Evolutionary conservation across 2,888 invertebrate genomes (phyloP).

Genomic region (Trileptium ribeirensis): DNA sequence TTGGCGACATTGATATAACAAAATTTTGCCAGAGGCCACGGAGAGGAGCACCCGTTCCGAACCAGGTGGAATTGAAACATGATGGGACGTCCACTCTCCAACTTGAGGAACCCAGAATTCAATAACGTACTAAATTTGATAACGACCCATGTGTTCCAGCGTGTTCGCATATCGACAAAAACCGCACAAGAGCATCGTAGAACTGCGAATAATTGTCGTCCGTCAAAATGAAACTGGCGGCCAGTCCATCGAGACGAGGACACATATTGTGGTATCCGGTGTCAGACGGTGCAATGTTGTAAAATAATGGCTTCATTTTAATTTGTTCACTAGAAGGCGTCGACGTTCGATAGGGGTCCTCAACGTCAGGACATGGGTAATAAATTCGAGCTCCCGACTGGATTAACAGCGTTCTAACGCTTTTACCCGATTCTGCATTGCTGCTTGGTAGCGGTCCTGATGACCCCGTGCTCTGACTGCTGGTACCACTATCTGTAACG

Average conservation of each 20-base stretch:
- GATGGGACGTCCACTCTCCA: no score
- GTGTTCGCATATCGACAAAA: not conserved
- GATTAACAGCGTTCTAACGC: slow-evolving; percentile 50
- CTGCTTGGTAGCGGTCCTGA: not conserved
- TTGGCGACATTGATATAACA: no score
- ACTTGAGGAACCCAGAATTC: no score
- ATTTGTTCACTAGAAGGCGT: slow-evolving; percentile 34
- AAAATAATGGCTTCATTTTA: slow-evolving; percentile 80
- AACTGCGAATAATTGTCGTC: slow-evolving; percentile 82
- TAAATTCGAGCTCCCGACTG: slow-evolving; percentile 61
- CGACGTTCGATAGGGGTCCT: slow-evolving; percentile 61
- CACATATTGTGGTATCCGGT: slow-evolving; percentile 58
- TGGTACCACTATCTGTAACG: slow-evolving; percentile 34
- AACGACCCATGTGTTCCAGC: not conserved
- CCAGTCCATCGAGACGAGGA: slow-evolving; percentile 76
- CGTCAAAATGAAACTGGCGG: slow-evolving; percentile 85
- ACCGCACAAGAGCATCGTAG: slow-evolving; percentile 58
- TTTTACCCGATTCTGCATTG: not conserved
- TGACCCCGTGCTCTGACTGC: not conserved
- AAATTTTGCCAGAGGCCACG: no score
- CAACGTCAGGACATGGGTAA: slow-evolving; percentile 68
- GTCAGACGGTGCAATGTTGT: slow-evolving; percentile 74
- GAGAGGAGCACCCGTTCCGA: no score
- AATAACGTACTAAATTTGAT: not conserved
- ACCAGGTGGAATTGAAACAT: no score